Conservation (phyloP, 2,113 vertebrate genomes). For the Deroptyus accipitrinus region DNA sequence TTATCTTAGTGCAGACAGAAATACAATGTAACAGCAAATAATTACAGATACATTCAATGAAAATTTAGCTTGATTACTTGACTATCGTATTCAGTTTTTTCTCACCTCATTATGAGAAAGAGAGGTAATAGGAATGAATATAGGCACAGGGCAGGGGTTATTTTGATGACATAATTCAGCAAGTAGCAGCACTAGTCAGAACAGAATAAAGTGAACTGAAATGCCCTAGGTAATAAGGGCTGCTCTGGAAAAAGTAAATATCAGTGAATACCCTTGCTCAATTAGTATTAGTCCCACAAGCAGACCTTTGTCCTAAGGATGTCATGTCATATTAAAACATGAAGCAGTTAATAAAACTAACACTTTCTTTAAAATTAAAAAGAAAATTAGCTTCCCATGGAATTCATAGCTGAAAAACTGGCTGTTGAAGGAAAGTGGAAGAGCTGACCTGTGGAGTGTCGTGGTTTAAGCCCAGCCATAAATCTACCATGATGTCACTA, state of each 20-base stretch:
- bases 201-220: slow-evolving; percentile 11
- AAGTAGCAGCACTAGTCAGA: background rate
- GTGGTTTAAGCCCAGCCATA: too few relatives aligned
- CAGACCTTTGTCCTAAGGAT: background rate
- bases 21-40: background rate
- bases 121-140: background rate
- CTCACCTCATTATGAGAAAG: slow-evolving; percentile 6
- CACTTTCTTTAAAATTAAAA: background rate
- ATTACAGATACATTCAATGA: background rate
- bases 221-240: background rate
- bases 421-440: background rate
- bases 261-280: background rate
- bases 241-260: background rate
- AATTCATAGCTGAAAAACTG: background rate
- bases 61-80: background rate
- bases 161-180: background rate
- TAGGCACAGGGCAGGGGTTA: background rate
- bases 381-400: background rate
- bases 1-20: background rate
- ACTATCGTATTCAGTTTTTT: background rate
- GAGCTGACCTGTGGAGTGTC: background rate
- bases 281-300: background rate
- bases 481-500: too few relatives aligned
- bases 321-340: background rate
- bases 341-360: background rate